Conservation (phyloP, 2,888 invertebrate genomes). For the Nomada ruficornis region DNA sequence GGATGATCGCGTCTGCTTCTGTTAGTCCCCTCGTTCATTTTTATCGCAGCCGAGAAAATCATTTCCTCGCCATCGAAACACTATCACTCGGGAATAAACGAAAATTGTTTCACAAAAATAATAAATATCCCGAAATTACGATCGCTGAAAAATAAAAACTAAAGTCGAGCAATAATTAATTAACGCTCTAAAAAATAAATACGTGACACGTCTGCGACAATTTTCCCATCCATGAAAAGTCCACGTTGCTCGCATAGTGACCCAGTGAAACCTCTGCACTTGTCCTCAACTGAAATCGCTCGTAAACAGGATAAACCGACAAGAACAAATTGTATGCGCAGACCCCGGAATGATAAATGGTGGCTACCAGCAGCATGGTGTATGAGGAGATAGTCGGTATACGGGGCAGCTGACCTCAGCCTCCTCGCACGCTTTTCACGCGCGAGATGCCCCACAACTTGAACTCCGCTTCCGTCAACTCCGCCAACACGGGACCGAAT, state of each 20-base stretch:
- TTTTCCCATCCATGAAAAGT: no score
- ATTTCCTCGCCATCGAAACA: no score
- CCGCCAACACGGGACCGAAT: conserved; percentile 80
- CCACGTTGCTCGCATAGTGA: no score
- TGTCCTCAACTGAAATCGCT: not conserved
- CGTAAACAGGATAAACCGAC: not conserved
- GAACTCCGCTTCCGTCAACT: conserved; percentile 81
- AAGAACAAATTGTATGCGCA: conserved; percentile 31
- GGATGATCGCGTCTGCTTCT: conserved; percentile 38
- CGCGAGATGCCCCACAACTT: conserved; percentile 83
- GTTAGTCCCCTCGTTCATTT: conserved; percentile 30
- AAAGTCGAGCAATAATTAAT: no score
- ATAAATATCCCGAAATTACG: no score
- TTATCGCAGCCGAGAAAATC: conserved; percentile 39
- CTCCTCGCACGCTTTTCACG: conserved; percentile 82
- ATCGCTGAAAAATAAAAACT: no score
- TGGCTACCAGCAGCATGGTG: conserved; percentile 83
- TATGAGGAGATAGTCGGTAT: conserved; percentile 84
- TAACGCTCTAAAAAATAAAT: no score
- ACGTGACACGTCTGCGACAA: no score
- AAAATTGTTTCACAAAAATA: no score
- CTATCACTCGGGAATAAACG: no score
- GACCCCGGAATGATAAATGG: conserved; percentile 80
- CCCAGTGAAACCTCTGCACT: no score
- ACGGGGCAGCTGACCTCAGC: conserved; percentile 85